phyloP scores from a whole-genome alignment of 2,888 invertebrate species.

The Aquatica leii region DNA sequence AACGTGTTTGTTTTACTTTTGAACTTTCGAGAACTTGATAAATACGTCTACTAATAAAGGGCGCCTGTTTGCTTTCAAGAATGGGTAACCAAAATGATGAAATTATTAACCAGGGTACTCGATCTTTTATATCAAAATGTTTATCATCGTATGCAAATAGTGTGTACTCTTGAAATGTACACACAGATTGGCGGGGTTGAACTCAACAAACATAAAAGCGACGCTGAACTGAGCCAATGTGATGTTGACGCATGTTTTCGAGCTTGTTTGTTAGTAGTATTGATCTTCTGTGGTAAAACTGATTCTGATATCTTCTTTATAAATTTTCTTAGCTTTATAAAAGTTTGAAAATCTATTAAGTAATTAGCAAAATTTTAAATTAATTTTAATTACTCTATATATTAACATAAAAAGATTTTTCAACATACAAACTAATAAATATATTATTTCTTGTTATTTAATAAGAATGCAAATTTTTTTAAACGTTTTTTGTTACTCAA shows the following conservation, averaged over 20 bases:
- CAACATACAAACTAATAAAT: not conserved
- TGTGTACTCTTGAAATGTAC: conserved; percentile 61
- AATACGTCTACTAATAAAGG: conserved; percentile 25
- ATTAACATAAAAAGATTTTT: not conserved
- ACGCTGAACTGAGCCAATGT: conserved; percentile 48
- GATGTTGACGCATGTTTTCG: conserved; percentile 71
- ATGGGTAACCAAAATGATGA: conserved; percentile 33
- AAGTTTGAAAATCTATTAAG: conserved; percentile 27
- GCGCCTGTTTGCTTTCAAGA: not conserved
- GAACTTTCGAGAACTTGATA: conserved; percentile 23
- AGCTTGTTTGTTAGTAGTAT: conserved; percentile 67
- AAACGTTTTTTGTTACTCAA: not conserved
- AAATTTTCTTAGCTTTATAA: conserved; percentile 27
- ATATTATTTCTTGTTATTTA: too few species aligned
- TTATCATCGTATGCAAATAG: conserved; percentile 58
- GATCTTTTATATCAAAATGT: conserved; percentile 58
- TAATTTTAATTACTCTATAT: conserved; percentile 20
- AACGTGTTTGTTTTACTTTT: conserved; percentile 26
- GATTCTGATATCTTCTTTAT: conserved; percentile 44
- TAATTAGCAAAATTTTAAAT: conserved; percentile 14
- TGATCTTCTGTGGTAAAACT: conserved; percentile 61
- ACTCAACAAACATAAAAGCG: conserved; percentile 42
- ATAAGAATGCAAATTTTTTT: not conserved
- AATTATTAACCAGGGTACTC: conserved; percentile 33
- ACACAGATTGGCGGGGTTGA: conserved; percentile 39